Evolutionary conservation across 2,888 invertebrate genomes (phyloP).

Genomic region (Unio pictorum): DNA sequence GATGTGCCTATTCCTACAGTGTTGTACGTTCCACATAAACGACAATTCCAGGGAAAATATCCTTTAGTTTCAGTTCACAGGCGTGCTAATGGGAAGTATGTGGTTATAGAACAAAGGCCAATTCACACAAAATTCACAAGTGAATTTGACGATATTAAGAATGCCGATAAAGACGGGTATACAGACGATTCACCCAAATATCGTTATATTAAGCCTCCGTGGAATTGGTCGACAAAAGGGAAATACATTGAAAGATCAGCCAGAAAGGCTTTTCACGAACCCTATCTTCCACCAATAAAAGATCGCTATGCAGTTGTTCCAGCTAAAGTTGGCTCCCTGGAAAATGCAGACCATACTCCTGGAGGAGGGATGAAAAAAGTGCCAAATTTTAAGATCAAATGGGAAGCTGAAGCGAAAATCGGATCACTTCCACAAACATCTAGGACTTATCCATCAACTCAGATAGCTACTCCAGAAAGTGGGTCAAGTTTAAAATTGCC

Average conservation of each 20-base stretch:
- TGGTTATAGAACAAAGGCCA: constrained; percentile 55
- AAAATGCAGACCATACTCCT: constrained; percentile 33
- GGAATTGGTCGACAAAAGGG: constrained; percentile 43
- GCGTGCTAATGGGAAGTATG: constrained; percentile 50
- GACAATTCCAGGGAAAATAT: constrained; percentile 31
- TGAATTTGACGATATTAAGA: constrained; percentile 4
- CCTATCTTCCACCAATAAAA: constrained; percentile 43
- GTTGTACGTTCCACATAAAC: constrained; percentile 43
- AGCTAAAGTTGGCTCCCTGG: constrained; percentile 38
- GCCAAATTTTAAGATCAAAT: constrained; percentile 44
- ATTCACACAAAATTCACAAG: constrained; percentile 41
- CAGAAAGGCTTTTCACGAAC: constrained; percentile 36
- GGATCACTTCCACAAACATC: constrained; percentile 33
- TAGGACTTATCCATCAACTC: background rate
- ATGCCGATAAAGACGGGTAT: constrained; percentile 18
- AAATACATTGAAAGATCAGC: constrained; percentile 39
- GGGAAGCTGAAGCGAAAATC: constrained; percentile 48
- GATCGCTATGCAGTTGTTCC: constrained; percentile 19
- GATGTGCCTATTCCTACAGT: constrained; percentile 37
- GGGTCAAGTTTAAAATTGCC: constrained; percentile 21
- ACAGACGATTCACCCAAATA: constrained; percentile 6
- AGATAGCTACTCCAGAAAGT: background rate
- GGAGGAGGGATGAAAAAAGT: constrained; percentile 42
- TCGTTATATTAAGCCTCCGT: constrained; percentile 36
- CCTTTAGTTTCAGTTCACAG: constrained; percentile 50